Percentiles rank a stretch among this genome's conserved stretches.
These are phyloP conservation scores for Chouioia cunea DNA, from an alignment of 2,888 invertebrate genomes.

Conservation along the genomic window DNA sequence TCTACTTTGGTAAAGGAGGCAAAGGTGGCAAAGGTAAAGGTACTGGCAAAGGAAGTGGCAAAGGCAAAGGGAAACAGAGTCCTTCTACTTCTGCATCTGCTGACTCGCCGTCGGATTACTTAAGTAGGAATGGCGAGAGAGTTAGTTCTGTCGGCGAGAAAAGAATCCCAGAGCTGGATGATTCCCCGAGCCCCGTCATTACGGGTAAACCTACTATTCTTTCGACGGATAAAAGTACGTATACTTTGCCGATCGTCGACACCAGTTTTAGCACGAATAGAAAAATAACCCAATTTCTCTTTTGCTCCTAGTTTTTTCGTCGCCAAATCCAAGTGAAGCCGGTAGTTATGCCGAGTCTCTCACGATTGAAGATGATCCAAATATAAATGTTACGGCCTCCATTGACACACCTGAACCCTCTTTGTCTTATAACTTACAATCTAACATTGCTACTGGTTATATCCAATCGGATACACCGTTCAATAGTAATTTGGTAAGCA, in stretches of 20 bases:
- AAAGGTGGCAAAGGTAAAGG: slow-evolving; percentile 44
- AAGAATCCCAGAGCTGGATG: slow-evolving; percentile 45
- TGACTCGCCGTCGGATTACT: neutral
- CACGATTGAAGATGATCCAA: neutral
- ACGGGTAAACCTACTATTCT: slow-evolving; percentile 1
- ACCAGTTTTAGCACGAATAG: neutral
- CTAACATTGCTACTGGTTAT: slow-evolving; percentile 7
- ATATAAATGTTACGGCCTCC: slow-evolving; percentile 8
- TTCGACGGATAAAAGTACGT: slow-evolving; percentile 33
- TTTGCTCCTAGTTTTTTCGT: slow-evolving; percentile 9
- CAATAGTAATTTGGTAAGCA: slow-evolving; percentile 12
- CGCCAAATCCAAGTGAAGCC: slow-evolving; percentile 1
- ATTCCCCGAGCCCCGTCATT: slow-evolving; percentile 25
- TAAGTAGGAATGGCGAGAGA: slow-evolving; percentile 8
- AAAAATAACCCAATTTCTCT: slow-evolving; percentile 7
- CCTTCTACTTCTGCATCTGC: neutral
- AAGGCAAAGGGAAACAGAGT: slow-evolving; percentile 14
- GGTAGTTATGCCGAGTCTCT: slow-evolving; percentile 3
- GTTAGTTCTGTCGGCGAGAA: slow-evolving; percentile 22
- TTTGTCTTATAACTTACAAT: slow-evolving; percentile 18
- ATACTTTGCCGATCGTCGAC: neutral
- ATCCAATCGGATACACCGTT: slow-evolving; percentile 1
- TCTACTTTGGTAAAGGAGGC: slow-evolving; percentile 43
- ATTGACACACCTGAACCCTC: neutral
- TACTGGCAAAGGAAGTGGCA: slow-evolving; percentile 1